Conservation (phyloP, 1,140 invertebrate species). For the Camponotus vicinus region DNA sequence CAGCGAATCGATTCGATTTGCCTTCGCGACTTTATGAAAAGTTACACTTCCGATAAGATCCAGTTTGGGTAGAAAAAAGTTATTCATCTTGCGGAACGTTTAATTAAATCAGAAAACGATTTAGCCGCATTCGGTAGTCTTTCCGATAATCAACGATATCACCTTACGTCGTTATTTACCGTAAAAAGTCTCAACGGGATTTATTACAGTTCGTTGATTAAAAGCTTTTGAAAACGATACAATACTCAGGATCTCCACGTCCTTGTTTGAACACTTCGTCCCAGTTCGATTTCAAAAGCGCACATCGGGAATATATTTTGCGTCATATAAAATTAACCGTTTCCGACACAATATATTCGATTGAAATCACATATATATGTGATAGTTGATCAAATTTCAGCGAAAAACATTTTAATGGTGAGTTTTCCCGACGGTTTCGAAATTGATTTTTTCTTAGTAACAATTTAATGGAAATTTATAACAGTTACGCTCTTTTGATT, state of each 20-base stretch:
- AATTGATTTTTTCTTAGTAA: background rate
- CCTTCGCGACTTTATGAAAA: background rate
- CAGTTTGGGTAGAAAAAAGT: slow-evolving; percentile 39
- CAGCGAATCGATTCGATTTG: slow-evolving; percentile 26
- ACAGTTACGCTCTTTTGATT: background rate
- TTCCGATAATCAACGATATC: slow-evolving; percentile 43
- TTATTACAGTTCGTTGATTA: slow-evolving; percentile 36
- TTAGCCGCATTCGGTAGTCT: slow-evolving; percentile 8
- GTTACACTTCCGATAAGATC: slow-evolving; percentile 5
- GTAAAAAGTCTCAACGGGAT: slow-evolving; percentile 33
- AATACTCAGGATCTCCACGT: background rate
- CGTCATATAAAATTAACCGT: slow-evolving; percentile 28
- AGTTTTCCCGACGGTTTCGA: background rate
- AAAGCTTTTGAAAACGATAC: slow-evolving; percentile 19
- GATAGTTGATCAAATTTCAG: background rate
- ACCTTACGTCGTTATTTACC: slow-evolving; percentile 22
- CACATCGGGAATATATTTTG: background rate
- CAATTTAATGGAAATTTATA: slow-evolving; percentile 14
- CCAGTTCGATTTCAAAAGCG: background rate
- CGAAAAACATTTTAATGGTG: slow-evolving; percentile 6
- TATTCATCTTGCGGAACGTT: slow-evolving; percentile 36
- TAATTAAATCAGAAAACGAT: slow-evolving; percentile 56
- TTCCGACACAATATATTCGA: background rate
- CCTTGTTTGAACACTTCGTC: background rate
- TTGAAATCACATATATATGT: background rate